Evolutionary conservation across 2,888 invertebrate genomes (phyloP).

Genomic region (Cinara cedri): DNA sequence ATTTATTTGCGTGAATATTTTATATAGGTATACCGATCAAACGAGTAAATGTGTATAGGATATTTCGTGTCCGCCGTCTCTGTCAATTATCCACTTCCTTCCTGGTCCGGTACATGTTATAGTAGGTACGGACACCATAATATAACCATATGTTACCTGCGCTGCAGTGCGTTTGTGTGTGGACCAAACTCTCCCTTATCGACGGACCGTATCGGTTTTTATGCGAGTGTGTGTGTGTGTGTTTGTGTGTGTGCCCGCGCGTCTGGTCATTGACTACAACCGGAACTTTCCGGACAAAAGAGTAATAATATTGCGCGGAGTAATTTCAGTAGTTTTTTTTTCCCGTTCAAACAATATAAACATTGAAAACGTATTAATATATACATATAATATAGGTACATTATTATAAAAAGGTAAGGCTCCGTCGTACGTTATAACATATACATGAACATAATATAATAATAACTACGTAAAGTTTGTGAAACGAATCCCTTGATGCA

Average conservation of each 20-base stretch:
- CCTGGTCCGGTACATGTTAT: conserved; percentile 49
- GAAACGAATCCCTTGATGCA: conserved; percentile 53
- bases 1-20: conserved; percentile 56
- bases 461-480: conserved; percentile 43
- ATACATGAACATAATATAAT: too few species aligned
- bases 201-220: conserved; percentile 54
- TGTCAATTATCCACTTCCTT: conserved; percentile 56
- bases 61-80: conserved; percentile 37
- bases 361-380: neutral
- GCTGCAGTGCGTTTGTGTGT: too few species aligned
- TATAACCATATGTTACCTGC: conserved; percentile 49
- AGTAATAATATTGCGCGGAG: conserved; percentile 17
- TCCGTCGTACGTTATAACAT: too few species aligned
- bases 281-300: conserved; percentile 56
- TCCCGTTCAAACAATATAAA: conserved; percentile 46
- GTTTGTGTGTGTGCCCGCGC: too few species aligned
- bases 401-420: conserved; percentile 51
- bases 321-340: conserved; percentile 36
- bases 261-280: conserved; percentile 56
- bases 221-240: conserved; percentile 1
- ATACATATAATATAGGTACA: neutral
- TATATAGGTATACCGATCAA: neutral
- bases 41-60: conserved; percentile 17
- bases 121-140: neutral
- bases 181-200: conserved; percentile 57